A percentile compares a stretch with the other conserved stretches of the same genome.
These are phyloP conservation scores for Loris lydekkerianus DNA, from an alignment of 2,797 vertebrate species.

Conservation along the genomic window DNA sequence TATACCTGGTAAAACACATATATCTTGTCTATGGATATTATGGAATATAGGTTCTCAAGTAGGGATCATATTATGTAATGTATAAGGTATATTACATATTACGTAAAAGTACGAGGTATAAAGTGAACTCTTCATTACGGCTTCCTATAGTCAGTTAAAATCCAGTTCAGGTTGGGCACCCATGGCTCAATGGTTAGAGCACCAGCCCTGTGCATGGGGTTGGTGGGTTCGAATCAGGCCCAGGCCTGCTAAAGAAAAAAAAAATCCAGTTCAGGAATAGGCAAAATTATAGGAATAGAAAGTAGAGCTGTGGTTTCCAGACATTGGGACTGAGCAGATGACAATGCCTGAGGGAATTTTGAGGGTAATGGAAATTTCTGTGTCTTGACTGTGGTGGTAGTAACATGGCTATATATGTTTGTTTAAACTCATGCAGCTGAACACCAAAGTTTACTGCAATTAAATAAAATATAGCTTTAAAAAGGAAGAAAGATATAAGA, in stretches of 20 bases:
- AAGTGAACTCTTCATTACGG: background rate
- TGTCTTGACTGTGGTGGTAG: background rate
- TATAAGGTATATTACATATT: background rate
- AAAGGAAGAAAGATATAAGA: background rate
- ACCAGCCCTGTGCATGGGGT: too few relatives aligned
- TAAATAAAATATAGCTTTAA: background rate
- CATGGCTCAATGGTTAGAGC: too few relatives aligned
- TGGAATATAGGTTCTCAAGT: slow-evolving; percentile 1
- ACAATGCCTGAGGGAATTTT: background rate
- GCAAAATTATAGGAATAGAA: background rate
- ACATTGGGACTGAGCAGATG: background rate
- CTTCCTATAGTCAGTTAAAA: slow-evolving; percentile 31
- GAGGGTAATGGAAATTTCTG: background rate
- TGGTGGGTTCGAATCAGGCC: too few relatives aligned
- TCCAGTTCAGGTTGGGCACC: background rate
- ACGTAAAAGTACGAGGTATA: background rate
- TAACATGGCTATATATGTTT: background rate
- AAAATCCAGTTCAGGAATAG: slow-evolving; percentile 29
- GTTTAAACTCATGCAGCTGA: background rate
- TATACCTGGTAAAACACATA: background rate
- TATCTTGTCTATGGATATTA: background rate
- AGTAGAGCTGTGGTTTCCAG: background rate
- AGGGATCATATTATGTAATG: background rate
- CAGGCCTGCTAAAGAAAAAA: too few relatives aligned
- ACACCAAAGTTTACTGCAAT: background rate